Evolutionary conservation across 2,888 invertebrate genomes (phyloP), one percentile per base, ranked within the genome.

Genomic region (Latrodectus hesperus): DNA sequence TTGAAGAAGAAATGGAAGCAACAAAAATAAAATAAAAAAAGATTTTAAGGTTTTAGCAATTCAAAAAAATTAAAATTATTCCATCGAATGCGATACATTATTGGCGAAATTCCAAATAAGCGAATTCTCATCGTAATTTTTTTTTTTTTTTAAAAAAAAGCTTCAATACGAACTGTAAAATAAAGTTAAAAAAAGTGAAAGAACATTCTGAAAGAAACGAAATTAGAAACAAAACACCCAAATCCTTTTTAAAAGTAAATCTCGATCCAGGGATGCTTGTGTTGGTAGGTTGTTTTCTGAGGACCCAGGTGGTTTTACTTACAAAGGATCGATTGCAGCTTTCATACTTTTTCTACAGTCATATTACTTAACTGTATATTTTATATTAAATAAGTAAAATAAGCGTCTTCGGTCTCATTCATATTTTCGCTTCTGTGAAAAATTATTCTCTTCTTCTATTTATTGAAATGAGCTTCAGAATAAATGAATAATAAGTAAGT

Each of bases 241-340:
- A 79, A 79, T 75, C 79, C 75, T 79, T 77, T 81, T 86, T 81
- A 81, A 86, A 86, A 86, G 81, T 86, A 81, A 77, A 86, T 86
- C 86, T 84, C 72, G 67, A 73, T 52, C 38, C 55, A 53, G 55
- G 55, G 65, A 72, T 49, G n/a, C 64, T 75, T 76, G 65, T 12
- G 12, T 12, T 64, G 76, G 75, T 76, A 75, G 85, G 74, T 68
- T 75, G 80, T 76, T 86, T 75, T 65, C n/a, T n/a, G 38, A 81
- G 85, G 76, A 76, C 86, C 81, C 86, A 86, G 86, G 86, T 86
- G 86, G 86, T 75, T 86, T 76, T 71, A 71, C 71, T 86, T 80
- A 49, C 68, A 55, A 73, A 75, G 71, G 75, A 86, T 86, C 81
- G 86, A 86, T 86, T 80, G 76, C 76, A 65, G 75, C 70, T 80